Percentiles rank a stretch among this genome's conserved stretches.
These are phyloP conservation scores for Gouania willdenowi DNA, from an alignment of 2,797 vertebrate species.

Conservation along the genomic window DNA sequence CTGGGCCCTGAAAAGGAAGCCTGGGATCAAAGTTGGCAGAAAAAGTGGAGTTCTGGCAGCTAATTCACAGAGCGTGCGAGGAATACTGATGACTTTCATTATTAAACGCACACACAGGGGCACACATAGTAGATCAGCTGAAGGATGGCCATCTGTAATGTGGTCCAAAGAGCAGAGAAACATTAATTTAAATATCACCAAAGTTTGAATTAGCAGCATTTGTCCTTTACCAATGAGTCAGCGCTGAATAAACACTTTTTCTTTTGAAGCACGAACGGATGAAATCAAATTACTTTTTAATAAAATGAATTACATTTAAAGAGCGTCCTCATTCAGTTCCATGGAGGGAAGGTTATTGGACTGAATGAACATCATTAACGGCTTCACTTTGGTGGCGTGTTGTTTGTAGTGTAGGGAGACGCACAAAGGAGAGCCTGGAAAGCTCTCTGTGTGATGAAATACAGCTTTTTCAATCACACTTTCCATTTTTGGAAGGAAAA, in stretches of 20 bases:
- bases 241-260: conserved; percentile 11
- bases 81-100: conserved; percentile 66
- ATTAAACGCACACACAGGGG: conserved; percentile 5
- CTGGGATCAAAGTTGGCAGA: conserved; percentile 71
- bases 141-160: conserved; percentile 59
- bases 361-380: conserved; percentile 5
- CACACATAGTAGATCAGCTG: conserved; percentile 19
- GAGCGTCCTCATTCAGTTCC: not conserved
- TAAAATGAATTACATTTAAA: conserved; percentile 3
- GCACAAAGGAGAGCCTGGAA: not conserved
- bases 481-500: no score
- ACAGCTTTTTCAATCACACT: no score
- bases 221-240: not conserved
- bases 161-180: conserved; percentile 35
- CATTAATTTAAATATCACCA: not conserved
- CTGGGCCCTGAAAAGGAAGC: conserved; percentile 54
- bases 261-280: conserved; percentile 4
- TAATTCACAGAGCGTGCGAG: conserved; percentile 61
- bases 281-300: not conserved
- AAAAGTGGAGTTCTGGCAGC: conserved; percentile 69
- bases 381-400: not conserved
- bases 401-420: not conserved
- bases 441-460: no score
- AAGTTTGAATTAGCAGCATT: conserved; percentile 5
- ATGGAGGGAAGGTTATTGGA: not conserved